phyloP scores from a whole-genome alignment of 2,888 invertebrate genomes.

The Drosophila demipolita region DNA sequence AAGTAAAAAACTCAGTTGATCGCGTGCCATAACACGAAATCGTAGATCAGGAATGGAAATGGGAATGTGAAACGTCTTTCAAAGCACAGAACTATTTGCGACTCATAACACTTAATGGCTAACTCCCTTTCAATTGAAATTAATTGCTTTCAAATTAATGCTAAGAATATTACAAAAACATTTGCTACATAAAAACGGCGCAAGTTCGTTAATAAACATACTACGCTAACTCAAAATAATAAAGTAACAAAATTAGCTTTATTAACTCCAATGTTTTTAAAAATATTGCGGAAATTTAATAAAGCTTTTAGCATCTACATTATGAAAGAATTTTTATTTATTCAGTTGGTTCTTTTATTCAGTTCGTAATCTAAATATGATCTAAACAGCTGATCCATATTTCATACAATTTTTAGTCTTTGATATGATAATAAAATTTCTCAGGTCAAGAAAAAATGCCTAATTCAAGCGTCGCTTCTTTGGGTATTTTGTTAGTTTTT shows the following conservation, averaged over 20 bases:
- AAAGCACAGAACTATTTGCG: constrained; percentile 7
- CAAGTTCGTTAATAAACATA: not conserved
- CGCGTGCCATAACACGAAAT: constrained; percentile 17
- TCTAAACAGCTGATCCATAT: not conserved
- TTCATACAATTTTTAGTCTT: not conserved
- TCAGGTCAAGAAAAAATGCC: not conserved
- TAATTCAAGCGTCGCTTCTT: not conserved
- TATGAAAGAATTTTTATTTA: not conserved
- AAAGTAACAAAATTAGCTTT: not conserved
- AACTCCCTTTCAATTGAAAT: constrained; percentile 65
- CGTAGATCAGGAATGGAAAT: constrained; percentile 7
- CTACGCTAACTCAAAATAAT: not conserved
- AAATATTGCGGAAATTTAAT: not conserved
- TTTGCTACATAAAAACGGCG: not conserved
- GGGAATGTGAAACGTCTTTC: constrained; percentile 22
- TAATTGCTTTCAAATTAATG: constrained; percentile 59
- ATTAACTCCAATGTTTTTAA: not conserved
- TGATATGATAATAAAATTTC: not conserved
- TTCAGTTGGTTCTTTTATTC: not conserved
- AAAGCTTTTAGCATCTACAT: not conserved
- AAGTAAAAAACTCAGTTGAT: not conserved
- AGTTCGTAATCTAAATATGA: not conserved
- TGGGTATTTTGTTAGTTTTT: too few relatives aligned
- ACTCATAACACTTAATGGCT: constrained; percentile 9
- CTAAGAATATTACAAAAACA: constrained; percentile 18